These are phyloP conservation scores for Lepidurus packardi DNA, from an alignment of 1,140 invertebrate species.

Conservation along the genomic window DNA sequence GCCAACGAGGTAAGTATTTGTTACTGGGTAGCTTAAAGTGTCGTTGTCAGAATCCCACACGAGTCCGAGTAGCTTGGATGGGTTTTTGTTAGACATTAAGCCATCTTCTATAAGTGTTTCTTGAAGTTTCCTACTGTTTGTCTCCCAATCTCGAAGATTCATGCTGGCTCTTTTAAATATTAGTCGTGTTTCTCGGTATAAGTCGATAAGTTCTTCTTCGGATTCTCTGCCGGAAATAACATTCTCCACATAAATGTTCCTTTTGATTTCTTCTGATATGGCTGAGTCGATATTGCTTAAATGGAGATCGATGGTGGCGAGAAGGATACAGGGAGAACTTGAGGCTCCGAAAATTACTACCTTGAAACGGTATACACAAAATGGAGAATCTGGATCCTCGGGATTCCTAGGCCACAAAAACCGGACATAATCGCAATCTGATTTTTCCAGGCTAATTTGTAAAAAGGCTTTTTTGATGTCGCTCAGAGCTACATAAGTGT, in stretches of 20 bases:
- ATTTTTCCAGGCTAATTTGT: neutral
- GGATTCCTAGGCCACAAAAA: slow-evolving; percentile 21
- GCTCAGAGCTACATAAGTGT: slow-evolving; percentile 39
- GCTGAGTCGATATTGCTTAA: neutral
- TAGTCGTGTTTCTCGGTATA: neutral
- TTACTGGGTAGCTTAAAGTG: neutral
- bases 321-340: slow-evolving; percentile 3
- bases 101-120: neutral
- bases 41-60: slow-evolving; percentile 23
- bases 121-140: too few relatives aligned
- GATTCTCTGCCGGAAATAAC: neutral
- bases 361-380: slow-evolving; percentile 22
- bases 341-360: slow-evolving; percentile 2
- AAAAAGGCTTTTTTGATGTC: slow-evolving; percentile 42
- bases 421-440: slow-evolving; percentile 26
- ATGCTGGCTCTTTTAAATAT: neutral
- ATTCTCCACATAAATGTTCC: slow-evolving; percentile 25
- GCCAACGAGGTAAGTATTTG: neutral
- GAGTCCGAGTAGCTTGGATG: slow-evolving; percentile 29
- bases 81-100: neutral
- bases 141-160: neutral
- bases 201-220: neutral
- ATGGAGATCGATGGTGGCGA: neutral
- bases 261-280: neutral
- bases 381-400: neutral